Base-by-base conservation (phyloP, 2,797 vertebrate species). In the Meda fulgida region DNA sequence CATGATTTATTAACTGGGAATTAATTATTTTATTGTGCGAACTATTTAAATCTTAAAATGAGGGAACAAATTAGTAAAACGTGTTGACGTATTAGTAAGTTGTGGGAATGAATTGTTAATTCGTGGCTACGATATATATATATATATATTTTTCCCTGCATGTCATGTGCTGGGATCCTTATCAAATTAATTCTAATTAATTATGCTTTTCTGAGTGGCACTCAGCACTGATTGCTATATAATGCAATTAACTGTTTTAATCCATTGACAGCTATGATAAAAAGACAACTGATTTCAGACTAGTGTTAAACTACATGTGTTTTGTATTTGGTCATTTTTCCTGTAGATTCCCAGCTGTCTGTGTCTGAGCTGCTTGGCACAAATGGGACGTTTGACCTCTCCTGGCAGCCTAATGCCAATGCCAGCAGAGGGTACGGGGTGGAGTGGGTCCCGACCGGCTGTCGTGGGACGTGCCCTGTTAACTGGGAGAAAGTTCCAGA, bases 401-500 rank as follows among this genome's bases (percentile, higher is more conserved):
- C 78, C 86, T 96, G 95, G 95, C 87, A 88, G 80, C 81, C 84
- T 3, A 34, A 87, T 69, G 51, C 65, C 78, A 94, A 91, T 19
- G 80, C 81, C 36, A 93, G 92, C 66, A 89, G 89, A 73, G 92
- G 91, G 78, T 94, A 94, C 67, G 90, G 95, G 79, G 88, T 95
- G 10, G 92, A 95, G 83, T 96, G 95, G 95, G 46, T 85, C 23
- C 85, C 92, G 53, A 83, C 91, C 10, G 81, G 73, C 51, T 94
- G 93, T 77, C 23, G 7, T 8, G 34, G 4, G 18, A 29, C 92
- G 89, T 95, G 94, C 70, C 4, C 82, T 2, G 89, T 95, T 48
- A 91, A 94, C 1, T 96, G 95, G 95, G 81, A 88, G 81, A 93
- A 89, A 53, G 63, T 95, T 87, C 88, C 88, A 0, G 23, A 89